Percentiles rank a stretch among this genome's conserved stretches.
These are phyloP conservation scores for Torymus aiolomorphi DNA, from an alignment of 2,888 invertebrate species.

Conservation along the genomic window DNA sequence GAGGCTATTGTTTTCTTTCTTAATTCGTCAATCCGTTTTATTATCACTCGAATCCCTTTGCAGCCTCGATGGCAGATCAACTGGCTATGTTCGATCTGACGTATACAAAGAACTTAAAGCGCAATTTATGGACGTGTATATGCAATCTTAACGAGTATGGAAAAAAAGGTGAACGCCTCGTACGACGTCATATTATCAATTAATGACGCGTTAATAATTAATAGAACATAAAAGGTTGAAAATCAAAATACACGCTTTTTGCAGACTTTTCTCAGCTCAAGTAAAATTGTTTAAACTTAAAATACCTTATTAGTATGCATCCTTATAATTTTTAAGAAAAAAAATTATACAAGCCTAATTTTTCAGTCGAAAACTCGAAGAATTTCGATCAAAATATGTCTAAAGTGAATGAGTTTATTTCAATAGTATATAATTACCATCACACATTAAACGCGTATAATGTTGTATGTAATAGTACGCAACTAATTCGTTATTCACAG, in stretches of 20 bases:
- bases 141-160: slow-evolving; percentile 51
- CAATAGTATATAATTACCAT: too few relatives aligned
- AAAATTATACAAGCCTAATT: slow-evolving; percentile 20
- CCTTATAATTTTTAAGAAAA: slow-evolving; percentile 46
- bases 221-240: slow-evolving; percentile 48
- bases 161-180: slow-evolving; percentile 33
- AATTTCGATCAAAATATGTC: too few relatives aligned
- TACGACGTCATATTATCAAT: slow-evolving; percentile 25
- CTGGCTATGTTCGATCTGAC: slow-evolving; percentile 37
- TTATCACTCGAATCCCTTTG: slow-evolving; percentile 28
- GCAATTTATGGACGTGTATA: slow-evolving; percentile 56
- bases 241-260: slow-evolving; percentile 37
- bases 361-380: background rate
- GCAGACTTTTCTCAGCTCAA: slow-evolving; percentile 27
- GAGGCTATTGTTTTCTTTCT: slow-evolving; percentile 42
- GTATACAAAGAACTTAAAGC: slow-evolving; percentile 44
- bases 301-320: slow-evolving; percentile 55
- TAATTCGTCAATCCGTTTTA: slow-evolving; percentile 4
- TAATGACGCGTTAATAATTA: slow-evolving; percentile 42
- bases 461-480: slow-evolving; percentile 13
- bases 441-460: too few relatives aligned
- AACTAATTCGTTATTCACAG: background rate
- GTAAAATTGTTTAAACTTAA: slow-evolving; percentile 50
- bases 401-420: too few relatives aligned
- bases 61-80: slow-evolving; percentile 46